These are phyloP conservation scores for Samia ricini DNA, from an alignment of 1,140 invertebrate genomes.

Conservation along the genomic window DNA sequence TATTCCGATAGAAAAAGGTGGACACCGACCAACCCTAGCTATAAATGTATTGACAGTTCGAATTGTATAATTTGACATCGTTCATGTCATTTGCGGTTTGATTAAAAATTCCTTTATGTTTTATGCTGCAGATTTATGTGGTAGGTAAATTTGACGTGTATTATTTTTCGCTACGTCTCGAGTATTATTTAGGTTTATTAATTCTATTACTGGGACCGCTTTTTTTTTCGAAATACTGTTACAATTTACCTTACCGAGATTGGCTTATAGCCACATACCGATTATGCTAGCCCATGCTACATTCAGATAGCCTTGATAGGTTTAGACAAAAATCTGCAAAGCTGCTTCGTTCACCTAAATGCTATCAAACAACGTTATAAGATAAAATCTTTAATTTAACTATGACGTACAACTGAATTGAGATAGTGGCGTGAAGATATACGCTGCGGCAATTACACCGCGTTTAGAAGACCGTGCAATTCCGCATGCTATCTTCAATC, in stretches of 20 bases:
- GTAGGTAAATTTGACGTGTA: neutral
- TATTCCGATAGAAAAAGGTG: neutral
- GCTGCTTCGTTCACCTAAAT: neutral
- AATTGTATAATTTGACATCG: conserved; percentile 31
- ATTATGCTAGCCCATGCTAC: too few species aligned
- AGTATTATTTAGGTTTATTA: neutral
- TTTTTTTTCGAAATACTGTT: too few species aligned
- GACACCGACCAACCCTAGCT: neutral
- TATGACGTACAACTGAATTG: neutral
- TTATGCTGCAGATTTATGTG: neutral
- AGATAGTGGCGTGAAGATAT: conserved; percentile 33
- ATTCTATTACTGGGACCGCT: too few species aligned
- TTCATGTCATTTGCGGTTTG: conserved; percentile 22
- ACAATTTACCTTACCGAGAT: too few species aligned
- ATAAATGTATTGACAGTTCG: conserved; percentile 28
- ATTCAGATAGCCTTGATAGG: too few species aligned
- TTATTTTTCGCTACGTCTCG: neutral
- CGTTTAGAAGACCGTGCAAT: conserved; percentile 49
- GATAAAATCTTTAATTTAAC: conserved; percentile 6
- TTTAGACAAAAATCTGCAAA: neutral
- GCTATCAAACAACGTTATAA: neutral
- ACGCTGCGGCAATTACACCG: conserved; percentile 34
- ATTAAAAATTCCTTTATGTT: conserved; percentile 29
- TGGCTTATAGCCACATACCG: too few species aligned
- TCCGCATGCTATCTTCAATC: conserved; percentile 68